phyloP scores from a whole-genome alignment of 2,888 invertebrate genomes.

The Rhamphomyia laevipes region DNA sequence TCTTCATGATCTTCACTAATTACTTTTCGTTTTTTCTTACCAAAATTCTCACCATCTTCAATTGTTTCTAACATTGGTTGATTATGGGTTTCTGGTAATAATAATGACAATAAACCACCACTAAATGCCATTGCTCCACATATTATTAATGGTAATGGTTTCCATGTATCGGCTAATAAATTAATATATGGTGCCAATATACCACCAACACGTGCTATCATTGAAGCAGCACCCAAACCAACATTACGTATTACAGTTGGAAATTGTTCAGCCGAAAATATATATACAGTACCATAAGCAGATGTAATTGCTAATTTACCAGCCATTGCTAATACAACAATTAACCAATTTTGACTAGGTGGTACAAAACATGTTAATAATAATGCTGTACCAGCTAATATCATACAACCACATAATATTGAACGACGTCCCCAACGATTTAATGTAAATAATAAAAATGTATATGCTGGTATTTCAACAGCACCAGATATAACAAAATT shows the following conservation, averaged over 20 bases:
- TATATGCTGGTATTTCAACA: conserved; percentile 66
- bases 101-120: conserved; percentile 56
- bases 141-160: conserved; percentile 57
- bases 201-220: conserved; percentile 70
- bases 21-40: conserved; percentile 31
- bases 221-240: conserved; percentile 76
- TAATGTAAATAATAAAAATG: conserved; percentile 50
- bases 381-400: conserved; percentile 48
- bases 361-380: conserved; percentile 48
- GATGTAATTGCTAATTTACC: conserved; percentile 62
- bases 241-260: conserved; percentile 71
- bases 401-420: conserved; percentile 56
- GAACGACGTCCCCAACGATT: conserved; percentile 59
- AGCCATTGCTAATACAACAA: conserved; percentile 51
- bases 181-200: conserved; percentile 63
- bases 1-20: not conserved
- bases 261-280: conserved; percentile 63
- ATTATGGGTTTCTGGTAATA: conserved; percentile 69
- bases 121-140: conserved; percentile 61
- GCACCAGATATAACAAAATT: conserved; percentile 62
- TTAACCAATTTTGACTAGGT: conserved; percentile 40
- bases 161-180: conserved; percentile 45
- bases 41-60: conserved; percentile 62
- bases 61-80: conserved; percentile 68
- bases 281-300: conserved; percentile 60